Base-by-base conservation (phyloP, 2,888 invertebrate species). In the Acrocera orbiculus region DNA sequence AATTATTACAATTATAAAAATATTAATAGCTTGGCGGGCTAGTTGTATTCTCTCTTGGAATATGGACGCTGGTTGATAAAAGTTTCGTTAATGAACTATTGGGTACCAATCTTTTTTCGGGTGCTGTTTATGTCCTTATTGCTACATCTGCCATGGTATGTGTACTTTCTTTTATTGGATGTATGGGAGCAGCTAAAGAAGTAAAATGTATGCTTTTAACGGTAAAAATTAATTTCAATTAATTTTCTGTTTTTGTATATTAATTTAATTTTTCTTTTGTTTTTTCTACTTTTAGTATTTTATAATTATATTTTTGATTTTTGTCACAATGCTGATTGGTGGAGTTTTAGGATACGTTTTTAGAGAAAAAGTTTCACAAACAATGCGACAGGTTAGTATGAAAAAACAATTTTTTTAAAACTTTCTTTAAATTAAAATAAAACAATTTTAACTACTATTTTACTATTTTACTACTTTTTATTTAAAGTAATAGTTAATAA, bases 181-280 rank as follows among this genome's bases (percentile, higher is more conserved):
- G 90, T 60, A 70, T 86, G 50, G 93, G 92, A 27, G 87, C 92
- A n/a, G 76, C 83, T 28, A 83, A 80, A 55, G 92, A 93, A 67
- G 79, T 90, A 52, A 81, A 86, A 59, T 92, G 90, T 60, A 78
- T 93, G 74, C 70, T 93, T 30, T 69, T 90, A 36, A 82, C 82
- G 65, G 90, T 90, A 63, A 66, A 73, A 63, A n/a, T 5, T 4
- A 5, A n/a, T 23, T 23, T 23, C n/a, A 23, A 23, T 5, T n/a
- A 23, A 11, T 11, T 16, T 24, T 24, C 15, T 9, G 9, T 10
- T 23, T 32, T 35, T 23, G 16, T 16, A 30, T 9, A 29, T 32
- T 5, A 20, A 15, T 20, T 7, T 14, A 4, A 29, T 16, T 23
- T 35, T 34, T 38, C 33, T 37, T 27, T 43, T 38, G 30, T 37